Conservation (phyloP, 2,797 vertebrate species). For the Myotis findleyi region DNA sequence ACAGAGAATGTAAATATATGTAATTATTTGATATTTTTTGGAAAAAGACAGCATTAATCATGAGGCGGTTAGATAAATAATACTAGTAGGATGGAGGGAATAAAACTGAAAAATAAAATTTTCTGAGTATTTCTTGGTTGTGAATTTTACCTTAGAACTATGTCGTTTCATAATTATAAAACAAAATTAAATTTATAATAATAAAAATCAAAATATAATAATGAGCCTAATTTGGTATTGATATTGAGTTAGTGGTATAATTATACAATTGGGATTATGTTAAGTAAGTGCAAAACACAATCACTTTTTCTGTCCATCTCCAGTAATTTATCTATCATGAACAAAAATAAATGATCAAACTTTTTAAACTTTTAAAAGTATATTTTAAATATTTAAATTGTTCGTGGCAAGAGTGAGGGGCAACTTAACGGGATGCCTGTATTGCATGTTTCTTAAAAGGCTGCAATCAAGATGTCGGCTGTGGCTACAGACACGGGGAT, state of each 20-base stretch:
- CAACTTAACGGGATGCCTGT: neutral
- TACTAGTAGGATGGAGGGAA: neutral
- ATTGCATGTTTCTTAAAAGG: neutral
- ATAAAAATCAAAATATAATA: neutral
- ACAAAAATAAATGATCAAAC: neutral
- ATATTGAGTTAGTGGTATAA: neutral
- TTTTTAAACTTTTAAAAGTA: neutral
- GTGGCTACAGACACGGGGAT: neutral
- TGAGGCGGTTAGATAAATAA: neutral
- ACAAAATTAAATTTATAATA: constrained; percentile 39
- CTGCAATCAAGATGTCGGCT: neutral
- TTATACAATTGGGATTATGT: neutral
- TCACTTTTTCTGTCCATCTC: neutral
- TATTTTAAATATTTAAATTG: neutral
- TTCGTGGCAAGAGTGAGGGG: neutral
- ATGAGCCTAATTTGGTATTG: neutral
- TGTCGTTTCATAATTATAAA: neutral
- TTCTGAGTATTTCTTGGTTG: neutral
- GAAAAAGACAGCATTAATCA: neutral
- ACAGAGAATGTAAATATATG: neutral
- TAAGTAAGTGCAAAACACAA: neutral
- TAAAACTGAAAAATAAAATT: neutral
- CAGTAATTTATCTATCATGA: neutral
- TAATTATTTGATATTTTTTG: neutral
- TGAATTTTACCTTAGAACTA: neutral